Percentiles rank a stretch among this genome's conserved stretches.
Conservation (phyloP, 2,113 vertebrate genomes). For the Nyctereutes procyonoides region DNA sequence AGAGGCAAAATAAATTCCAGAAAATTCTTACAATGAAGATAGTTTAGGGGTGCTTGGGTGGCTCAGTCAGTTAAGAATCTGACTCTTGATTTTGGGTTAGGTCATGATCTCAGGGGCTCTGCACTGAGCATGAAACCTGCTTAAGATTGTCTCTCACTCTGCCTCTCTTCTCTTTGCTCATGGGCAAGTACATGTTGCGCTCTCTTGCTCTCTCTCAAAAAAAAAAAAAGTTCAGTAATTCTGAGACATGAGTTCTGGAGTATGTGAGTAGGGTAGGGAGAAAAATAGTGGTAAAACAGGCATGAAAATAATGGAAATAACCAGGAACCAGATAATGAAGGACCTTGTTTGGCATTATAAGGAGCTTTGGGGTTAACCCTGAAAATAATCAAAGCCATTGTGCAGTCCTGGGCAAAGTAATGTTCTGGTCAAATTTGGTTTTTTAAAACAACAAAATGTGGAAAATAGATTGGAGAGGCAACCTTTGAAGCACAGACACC, state of each 20-base stretch:
- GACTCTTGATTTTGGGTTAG: neutral
- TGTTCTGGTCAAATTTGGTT: neutral
- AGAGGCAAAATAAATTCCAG: neutral
- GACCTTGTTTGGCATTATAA: fast-evolving
- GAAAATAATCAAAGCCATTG: neutral
- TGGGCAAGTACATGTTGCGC: neutral
- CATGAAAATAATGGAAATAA: neutral
- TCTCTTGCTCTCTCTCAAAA: neutral
- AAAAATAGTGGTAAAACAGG: neutral
- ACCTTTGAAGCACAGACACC: neutral
- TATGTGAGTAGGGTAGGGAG: neutral
- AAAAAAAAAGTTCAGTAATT: neutral
- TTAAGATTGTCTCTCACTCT: neutral
- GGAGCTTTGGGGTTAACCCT: neutral
- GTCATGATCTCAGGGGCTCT: neutral
- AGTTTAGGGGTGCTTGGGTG: neutral
- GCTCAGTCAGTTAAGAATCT: neutral
- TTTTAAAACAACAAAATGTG: neutral
- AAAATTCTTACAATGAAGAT: slow-evolving; percentile 37
- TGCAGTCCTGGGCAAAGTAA: neutral
- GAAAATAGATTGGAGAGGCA: neutral
- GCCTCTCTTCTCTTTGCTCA: neutral
- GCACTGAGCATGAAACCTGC: neutral
- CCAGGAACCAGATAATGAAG: neutral
- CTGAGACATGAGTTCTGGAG: neutral